Conservation (phyloP, 2,888 invertebrate genomes). For the Mactromeris polynyma region DNA sequence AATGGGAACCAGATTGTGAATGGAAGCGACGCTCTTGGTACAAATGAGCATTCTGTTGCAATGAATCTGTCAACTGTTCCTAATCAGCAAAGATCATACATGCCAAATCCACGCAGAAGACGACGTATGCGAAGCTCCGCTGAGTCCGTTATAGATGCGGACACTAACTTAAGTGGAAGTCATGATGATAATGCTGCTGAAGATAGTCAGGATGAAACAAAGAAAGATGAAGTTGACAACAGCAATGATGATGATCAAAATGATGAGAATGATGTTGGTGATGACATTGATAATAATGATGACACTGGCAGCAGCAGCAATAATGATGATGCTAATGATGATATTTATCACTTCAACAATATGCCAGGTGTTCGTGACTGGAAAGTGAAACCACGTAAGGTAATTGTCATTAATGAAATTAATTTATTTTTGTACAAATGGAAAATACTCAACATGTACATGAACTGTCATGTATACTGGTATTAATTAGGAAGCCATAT, state of each 20-base stretch:
- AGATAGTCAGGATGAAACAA: neutral
- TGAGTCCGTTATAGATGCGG: neutral
- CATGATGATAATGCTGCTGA: neutral
- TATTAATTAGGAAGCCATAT: no score
- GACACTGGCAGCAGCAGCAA: neutral
- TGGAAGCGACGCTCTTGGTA: neutral
- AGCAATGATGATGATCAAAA: neutral
- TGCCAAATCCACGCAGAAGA: neutral
- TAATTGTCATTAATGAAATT: neutral
- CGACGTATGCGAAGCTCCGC: neutral
- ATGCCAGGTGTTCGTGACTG: neutral
- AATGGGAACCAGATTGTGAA: neutral
- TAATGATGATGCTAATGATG: neutral
- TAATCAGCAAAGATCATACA: neutral
- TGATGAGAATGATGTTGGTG: neutral
- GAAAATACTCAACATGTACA: neutral
- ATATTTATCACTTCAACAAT: neutral
- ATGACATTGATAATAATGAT: neutral
- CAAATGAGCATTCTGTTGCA: neutral
- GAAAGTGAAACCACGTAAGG: neutral
- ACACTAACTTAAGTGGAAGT: neutral
- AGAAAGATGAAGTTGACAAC: neutral
- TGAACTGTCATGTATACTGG: neutral
- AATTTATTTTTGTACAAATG: neutral
- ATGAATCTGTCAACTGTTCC: neutral